A percentile compares a stretch with the other conserved stretches of the same genome.
Conservation (phyloP, 2,113 vertebrate genomes). For the Pangasianodon hypophthalmus region DNA sequence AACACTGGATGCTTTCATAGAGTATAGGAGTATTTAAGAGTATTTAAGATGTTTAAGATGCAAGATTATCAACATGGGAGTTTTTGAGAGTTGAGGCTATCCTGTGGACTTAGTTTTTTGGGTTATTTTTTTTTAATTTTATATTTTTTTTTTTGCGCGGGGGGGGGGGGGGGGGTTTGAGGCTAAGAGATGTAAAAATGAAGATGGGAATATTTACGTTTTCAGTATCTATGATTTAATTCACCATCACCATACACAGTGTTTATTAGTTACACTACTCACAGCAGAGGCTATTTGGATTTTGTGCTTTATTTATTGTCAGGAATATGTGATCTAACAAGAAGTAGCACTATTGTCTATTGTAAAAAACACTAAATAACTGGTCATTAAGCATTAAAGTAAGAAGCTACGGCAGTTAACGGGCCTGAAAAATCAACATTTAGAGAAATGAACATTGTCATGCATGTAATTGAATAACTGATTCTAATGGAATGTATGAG, state of each 20-base stretch:
- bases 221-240: background rate
- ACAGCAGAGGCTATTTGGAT: background rate
- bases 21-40: background rate
- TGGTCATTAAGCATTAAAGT: background rate
- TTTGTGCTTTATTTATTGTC: background rate
- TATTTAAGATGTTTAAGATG: background rate
- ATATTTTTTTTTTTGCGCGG: too few species aligned
- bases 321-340: background rate
- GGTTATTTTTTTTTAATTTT: background rate
- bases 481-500: background rate
- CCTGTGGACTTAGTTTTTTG: background rate
- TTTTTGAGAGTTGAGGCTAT: background rate
- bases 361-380: background rate
- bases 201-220: too few species aligned
- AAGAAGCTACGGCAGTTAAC: background rate
- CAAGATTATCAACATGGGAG: background rate
- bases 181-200: too few species aligned
- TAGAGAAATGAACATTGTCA: background rate
- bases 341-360: background rate
- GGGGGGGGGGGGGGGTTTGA: too few species aligned
- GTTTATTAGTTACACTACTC: background rate
- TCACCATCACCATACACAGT: background rate
- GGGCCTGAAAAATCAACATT: background rate
- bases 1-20: background rate
- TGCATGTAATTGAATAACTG: background rate